phyloP scores from a whole-genome alignment of 2,113 vertebrate genomes.

The Pantherophis guttatus region DNA sequence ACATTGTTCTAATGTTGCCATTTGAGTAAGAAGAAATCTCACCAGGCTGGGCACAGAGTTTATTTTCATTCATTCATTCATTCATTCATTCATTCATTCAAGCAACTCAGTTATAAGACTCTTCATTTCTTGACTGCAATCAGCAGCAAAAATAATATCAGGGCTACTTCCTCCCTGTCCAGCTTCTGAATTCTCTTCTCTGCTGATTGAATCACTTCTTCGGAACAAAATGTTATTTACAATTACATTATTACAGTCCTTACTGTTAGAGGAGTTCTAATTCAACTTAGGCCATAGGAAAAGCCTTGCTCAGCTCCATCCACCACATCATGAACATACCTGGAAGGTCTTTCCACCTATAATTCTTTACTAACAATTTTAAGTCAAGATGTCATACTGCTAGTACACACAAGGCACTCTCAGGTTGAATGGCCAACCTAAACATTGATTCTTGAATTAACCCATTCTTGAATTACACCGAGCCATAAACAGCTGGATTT shows the following conservation, averaged over 20 bases:
- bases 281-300: background rate
- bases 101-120: background rate
- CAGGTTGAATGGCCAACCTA: background rate
- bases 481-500: background rate
- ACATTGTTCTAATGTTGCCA: background rate
- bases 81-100: background rate
- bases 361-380: background rate
- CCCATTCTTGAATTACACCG: background rate
- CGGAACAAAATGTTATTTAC: background rate
- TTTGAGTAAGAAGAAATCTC: background rate
- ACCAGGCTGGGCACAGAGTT: background rate
- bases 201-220: background rate
- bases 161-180: background rate
- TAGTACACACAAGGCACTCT: background rate
- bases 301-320: background rate
- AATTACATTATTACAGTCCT: background rate
- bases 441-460: background rate
- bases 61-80: background rate
- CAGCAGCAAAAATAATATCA: background rate
- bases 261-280: background rate
- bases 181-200: background rate
- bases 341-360: background rate
- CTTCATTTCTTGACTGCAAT: background rate
- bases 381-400: background rate
- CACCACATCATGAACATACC: background rate